These are phyloP conservation scores for Hoplostethus atlanticus DNA, from an alignment of 2,797 vertebrate species.

Conservation along the genomic window DNA sequence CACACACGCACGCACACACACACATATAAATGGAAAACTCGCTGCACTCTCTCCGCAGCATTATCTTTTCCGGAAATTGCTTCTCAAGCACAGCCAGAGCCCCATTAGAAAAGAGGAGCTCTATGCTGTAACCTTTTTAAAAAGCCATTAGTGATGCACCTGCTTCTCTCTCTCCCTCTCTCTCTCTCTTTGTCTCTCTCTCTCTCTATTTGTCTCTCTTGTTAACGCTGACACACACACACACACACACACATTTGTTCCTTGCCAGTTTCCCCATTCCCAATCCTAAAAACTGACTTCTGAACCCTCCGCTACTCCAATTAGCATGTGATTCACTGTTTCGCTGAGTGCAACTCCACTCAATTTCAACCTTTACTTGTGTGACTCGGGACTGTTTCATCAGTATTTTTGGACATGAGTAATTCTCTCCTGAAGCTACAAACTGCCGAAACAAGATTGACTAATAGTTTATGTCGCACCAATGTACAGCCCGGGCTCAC, in stretches of 20 bases:
- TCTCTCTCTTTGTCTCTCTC: conserved; percentile 4
- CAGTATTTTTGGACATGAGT: conserved; percentile 50
- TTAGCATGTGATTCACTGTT: conserved; percentile 71
- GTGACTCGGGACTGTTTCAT: conserved; percentile 53
- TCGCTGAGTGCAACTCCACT: conserved; percentile 61
- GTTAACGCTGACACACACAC: conserved; percentile 72
- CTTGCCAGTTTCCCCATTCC: conserved; percentile 62
- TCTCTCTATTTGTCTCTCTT: conserved; percentile 78
- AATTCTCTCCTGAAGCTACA: conserved; percentile 41
- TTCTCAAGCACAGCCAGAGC: conserved; percentile 84
- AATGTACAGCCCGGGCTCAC: not conserved
- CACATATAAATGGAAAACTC: conserved; percentile 55
- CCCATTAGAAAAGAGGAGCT: conserved; percentile 84
- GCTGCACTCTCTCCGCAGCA: conserved; percentile 79
- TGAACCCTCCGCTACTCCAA: conserved; percentile 63
- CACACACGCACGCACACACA: conserved; percentile 45
- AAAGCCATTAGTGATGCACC: conserved; percentile 87
- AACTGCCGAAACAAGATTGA: conserved; percentile 39
- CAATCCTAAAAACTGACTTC: conserved; percentile 65
- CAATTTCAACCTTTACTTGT: conserved; percentile 65
- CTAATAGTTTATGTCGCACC: conserved; percentile 36
- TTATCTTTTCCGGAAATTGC: conserved; percentile 86
- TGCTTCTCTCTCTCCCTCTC: conserved; percentile 63
- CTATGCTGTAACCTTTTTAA: conserved; percentile 87
- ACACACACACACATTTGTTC: conserved; percentile 46